Evolutionary conservation across 2,113 vertebrate genomes (phyloP).

Genomic region (Regulus satrapa): DNA sequence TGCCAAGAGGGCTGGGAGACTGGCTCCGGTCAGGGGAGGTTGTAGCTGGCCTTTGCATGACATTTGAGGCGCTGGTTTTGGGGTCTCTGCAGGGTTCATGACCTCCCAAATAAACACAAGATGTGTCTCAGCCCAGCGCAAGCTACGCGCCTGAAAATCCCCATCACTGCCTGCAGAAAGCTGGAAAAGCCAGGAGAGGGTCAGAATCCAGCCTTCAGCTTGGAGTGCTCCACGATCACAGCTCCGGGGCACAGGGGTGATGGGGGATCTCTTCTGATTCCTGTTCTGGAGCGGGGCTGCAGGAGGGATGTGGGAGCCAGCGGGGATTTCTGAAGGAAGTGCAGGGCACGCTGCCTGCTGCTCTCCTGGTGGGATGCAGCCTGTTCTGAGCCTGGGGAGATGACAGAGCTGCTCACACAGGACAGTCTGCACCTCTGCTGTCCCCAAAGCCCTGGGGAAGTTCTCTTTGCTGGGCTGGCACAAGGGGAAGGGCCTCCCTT

Average conservation of each 20-base stretch:
- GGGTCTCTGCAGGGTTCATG: neutral
- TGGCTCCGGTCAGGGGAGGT: neutral
- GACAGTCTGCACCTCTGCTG: neutral
- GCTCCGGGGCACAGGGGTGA: fast-evolving
- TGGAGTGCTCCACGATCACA: neutral
- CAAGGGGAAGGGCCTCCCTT: neutral
- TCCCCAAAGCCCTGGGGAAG: neutral
- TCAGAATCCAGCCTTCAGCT: neutral
- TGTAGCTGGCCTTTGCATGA: neutral
- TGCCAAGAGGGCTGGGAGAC: neutral
- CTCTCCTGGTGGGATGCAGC: neutral
- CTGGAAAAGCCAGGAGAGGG: neutral
- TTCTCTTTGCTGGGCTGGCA: neutral
- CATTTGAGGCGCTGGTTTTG: neutral
- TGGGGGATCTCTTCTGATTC: fast-evolving
- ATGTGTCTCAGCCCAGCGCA: neutral
- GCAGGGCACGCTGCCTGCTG: fast-evolving
- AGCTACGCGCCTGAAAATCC: neutral
- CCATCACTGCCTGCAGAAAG: neutral
- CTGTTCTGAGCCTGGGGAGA: fast-evolving
- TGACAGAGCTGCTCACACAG: neutral
- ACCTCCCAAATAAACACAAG: neutral
- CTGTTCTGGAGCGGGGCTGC: fast-evolving
- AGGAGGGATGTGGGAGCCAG: neutral
- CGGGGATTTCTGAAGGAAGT: fast-evolving